Evolutionary conservation across 1,140 invertebrate species (phyloP).

Genomic region (Bombus soroeensis): DNA sequence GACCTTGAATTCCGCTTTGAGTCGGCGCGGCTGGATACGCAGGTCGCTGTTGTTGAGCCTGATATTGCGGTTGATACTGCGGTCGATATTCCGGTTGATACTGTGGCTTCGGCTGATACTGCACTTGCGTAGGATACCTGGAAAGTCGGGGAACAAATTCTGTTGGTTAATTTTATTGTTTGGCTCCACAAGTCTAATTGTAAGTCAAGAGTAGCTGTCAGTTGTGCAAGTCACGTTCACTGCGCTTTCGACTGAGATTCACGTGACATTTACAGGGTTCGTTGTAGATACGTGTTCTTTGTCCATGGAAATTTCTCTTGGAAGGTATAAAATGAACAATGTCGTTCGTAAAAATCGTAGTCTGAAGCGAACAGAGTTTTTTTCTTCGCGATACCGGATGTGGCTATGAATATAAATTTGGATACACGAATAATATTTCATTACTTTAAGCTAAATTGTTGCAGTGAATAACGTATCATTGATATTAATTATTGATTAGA

Average conservation of each 20-base stretch:
- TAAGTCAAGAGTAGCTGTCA: neutral
- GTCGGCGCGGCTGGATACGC: slow-evolving; percentile 48
- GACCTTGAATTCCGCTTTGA: slow-evolving; percentile 81
- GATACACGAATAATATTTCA: too few species aligned
- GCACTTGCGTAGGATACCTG: slow-evolving; percentile 45
- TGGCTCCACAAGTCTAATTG: neutral
- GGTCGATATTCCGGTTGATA: slow-evolving; percentile 76
- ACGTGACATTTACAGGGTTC: slow-evolving; percentile 76
- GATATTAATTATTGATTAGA: too few species aligned
- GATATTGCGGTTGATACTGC: slow-evolving; percentile 68
- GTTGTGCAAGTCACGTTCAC: slow-evolving; percentile 59
- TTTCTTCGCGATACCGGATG: neutral
- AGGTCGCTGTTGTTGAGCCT: slow-evolving; percentile 72
- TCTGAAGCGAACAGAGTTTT: neutral
- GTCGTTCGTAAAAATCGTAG: neutral
- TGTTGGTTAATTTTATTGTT: slow-evolving; percentile 19
- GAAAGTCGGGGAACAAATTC: slow-evolving; percentile 26
- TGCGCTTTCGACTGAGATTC: slow-evolving; percentile 74
- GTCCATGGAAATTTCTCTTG: neutral
- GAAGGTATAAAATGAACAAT: neutral
- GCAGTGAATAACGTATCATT: too few species aligned
- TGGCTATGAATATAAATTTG: neutral
- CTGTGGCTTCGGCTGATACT: slow-evolving; percentile 76
- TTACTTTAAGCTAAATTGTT: neutral
- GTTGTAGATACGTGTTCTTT: slow-evolving; percentile 19